These are phyloP conservation scores for Struthidea cinerea DNA, from an alignment of 2,113 vertebrate genomes.

Conservation along the genomic window DNA sequence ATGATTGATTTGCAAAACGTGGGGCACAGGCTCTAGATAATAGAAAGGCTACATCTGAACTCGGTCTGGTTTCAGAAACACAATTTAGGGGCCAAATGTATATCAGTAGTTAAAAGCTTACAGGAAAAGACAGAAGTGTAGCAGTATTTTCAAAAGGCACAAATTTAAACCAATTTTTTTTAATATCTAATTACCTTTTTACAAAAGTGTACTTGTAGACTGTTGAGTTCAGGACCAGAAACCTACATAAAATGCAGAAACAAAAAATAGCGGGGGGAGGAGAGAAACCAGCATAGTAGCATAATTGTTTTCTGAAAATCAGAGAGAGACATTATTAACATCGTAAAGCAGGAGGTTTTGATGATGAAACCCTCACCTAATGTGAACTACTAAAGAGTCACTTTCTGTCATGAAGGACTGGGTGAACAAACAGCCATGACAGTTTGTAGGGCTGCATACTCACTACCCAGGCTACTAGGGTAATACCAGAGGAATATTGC, in stretches of 20 bases:
- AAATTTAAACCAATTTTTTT: background rate
- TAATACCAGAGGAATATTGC: background rate
- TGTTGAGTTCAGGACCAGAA: background rate
- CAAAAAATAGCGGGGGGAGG: background rate
- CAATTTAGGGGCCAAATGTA: background rate
- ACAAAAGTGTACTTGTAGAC: background rate
- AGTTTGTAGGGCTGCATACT: background rate
- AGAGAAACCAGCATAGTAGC: background rate
- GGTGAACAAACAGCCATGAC: background rate
- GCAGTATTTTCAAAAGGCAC: background rate
- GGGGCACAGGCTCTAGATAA: conserved; percentile 31
- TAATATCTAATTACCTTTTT: background rate
- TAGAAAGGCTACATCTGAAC: conserved; percentile 24
- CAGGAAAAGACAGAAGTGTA: background rate
- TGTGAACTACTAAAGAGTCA: background rate
- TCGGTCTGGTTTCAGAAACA: conserved; percentile 23
- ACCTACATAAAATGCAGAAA: background rate
- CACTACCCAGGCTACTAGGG: background rate
- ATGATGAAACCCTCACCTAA: background rate
- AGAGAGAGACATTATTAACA: background rate
- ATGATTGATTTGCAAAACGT: conserved; percentile 66
- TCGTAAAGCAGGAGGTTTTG: background rate
- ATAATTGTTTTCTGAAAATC: background rate
- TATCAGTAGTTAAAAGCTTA: background rate
- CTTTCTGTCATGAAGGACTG: background rate